A percentile compares a stretch with the other conserved stretches of the same genome.
Conservation (phyloP, 2,113 vertebrate species). For the Prunella fulvescens region DNA sequence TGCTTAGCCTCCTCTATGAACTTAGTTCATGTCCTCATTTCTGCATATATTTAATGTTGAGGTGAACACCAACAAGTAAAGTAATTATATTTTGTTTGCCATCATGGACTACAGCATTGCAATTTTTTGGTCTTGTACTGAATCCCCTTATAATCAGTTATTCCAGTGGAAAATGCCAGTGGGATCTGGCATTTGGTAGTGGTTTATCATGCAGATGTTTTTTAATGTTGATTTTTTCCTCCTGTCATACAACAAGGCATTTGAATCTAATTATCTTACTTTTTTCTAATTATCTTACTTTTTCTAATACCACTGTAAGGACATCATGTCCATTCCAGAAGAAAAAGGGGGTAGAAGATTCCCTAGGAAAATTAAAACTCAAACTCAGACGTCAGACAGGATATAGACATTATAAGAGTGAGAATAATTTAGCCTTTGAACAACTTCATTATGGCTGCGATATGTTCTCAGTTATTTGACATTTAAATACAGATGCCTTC, state of each 20-base stretch:
- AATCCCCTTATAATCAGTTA: background rate
- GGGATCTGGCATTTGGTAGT: background rate
- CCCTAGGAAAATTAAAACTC: background rate
- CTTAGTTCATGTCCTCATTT: background rate
- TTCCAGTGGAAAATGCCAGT: background rate
- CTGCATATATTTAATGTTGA: background rate
- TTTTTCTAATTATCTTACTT: background rate
- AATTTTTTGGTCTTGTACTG: background rate
- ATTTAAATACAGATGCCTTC: background rate
- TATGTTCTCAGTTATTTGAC: background rate
- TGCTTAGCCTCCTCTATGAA: background rate
- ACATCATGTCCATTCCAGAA: background rate
- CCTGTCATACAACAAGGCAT: background rate
- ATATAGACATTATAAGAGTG: background rate
- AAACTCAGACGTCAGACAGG: background rate
- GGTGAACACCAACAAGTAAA: background rate
- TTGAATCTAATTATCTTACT: background rate
- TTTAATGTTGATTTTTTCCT: background rate
- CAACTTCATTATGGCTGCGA: background rate
- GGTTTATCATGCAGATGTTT: background rate
- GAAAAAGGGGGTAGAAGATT: background rate
- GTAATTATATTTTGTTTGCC: background rate
- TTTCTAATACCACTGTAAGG: background rate
- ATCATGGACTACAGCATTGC: background rate
- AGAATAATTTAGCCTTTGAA: background rate